Percentiles rank a stretch among this genome's conserved stretches.
Conservation (phyloP, 2,888 invertebrate species). For the Temnothorax unifasciatus region DNA sequence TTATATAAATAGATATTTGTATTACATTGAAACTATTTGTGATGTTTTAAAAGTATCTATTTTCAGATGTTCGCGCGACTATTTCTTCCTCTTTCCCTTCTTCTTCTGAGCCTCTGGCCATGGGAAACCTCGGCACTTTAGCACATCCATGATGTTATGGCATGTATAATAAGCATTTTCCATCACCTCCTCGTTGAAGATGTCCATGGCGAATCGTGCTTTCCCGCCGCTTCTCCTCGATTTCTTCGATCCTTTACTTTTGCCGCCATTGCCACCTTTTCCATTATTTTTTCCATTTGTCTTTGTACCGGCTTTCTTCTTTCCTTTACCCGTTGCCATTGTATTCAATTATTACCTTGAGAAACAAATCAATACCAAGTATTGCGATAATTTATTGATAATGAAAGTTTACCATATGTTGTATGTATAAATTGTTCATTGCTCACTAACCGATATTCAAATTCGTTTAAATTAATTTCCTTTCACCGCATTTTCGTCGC, state of each 20-base stretch:
- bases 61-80: slow-evolving; percentile 59
- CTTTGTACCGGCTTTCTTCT: slow-evolving; percentile 69
- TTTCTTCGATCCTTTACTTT: slow-evolving; percentile 87
- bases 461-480: background rate
- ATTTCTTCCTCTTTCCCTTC: slow-evolving; percentile 93
- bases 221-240: slow-evolving; percentile 88
- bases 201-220: slow-evolving; percentile 92
- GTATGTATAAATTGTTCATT: background rate
- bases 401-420: background rate
- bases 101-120: slow-evolving; percentile 96
- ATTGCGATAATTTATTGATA: slow-evolving; percentile 7
- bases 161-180: slow-evolving; percentile 97
- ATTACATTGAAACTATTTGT: background rate
- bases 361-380: background rate
- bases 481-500: background rate
- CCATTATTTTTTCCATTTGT: slow-evolving; percentile 73
- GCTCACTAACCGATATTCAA: background rate
- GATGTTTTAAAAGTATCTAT: background rate
- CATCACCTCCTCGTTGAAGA: slow-evolving; percentile 96
- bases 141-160: slow-evolving; percentile 96
- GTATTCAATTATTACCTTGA: slow-evolving; percentile 16
- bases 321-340: slow-evolving; percentile 71
- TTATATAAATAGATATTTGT: slow-evolving; percentile 19
- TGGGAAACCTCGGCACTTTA: slow-evolving; percentile 95
- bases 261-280: slow-evolving; percentile 85